Conservation (phyloP, 1,140 invertebrate genomes). For the Triops cancriformis region DNA sequence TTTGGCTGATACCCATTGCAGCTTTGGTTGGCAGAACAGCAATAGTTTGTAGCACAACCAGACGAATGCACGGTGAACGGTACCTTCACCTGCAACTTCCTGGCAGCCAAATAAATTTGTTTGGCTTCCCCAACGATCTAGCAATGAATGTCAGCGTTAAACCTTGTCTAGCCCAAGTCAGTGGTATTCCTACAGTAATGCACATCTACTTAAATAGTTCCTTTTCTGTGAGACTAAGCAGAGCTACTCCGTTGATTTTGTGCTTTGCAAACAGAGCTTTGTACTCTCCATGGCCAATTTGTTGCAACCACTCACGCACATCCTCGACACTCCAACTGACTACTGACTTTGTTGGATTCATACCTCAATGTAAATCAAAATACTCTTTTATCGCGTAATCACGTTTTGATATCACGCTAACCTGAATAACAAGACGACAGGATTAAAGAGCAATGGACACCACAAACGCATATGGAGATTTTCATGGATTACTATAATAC, state of each 20-base stretch:
- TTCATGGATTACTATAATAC: no score
- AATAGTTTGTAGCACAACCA: slow-evolving; percentile 41
- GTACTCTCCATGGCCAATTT: slow-evolving; percentile 46
- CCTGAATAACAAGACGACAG: no score
- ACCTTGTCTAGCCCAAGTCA: slow-evolving; percentile 6
- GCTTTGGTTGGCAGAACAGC: slow-evolving; percentile 19
- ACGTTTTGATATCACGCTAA: no score
- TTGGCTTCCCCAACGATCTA: slow-evolving; percentile 62
- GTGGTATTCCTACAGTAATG: slow-evolving; percentile 44
- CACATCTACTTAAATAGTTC: slow-evolving; percentile 57
- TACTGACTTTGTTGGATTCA: slow-evolving; percentile 33
- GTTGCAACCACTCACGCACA: slow-evolving; percentile 52
- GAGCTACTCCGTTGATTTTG: slow-evolving; percentile 63
- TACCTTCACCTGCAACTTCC: slow-evolving; percentile 45
- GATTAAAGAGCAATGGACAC: no score
- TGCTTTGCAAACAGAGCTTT: slow-evolving; percentile 47
- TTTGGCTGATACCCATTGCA: slow-evolving; percentile 18
- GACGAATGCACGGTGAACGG: slow-evolving; percentile 42
- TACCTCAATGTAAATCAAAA: background rate
- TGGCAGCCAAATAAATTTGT: slow-evolving; percentile 55
- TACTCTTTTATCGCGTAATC: no score
- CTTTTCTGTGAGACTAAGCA: slow-evolving; percentile 61
- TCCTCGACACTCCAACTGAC: slow-evolving; percentile 52
- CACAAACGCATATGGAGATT: no score
- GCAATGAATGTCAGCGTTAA: background rate